Evolutionary conservation across 1,140 invertebrate genomes (phyloP).

Genomic region (Drosophila dunni): DNA sequence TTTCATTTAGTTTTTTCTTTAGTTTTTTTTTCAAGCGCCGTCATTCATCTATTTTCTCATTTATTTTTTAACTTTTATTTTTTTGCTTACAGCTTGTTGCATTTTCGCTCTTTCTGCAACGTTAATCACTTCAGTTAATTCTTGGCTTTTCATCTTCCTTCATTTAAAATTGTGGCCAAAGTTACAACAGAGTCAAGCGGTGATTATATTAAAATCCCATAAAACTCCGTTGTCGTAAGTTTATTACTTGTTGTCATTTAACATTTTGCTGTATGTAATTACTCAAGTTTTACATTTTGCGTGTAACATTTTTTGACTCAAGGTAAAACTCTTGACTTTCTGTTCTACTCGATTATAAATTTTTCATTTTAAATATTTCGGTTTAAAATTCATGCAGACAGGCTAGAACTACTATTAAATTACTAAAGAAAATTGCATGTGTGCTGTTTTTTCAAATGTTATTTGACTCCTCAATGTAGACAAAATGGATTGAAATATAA

Average conservation of each 20-base stretch:
- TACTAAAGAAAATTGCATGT: no score
- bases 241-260: slow-evolving; percentile 65
- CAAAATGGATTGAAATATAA: no score
- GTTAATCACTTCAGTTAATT: slow-evolving; percentile 64
- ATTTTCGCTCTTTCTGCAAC: slow-evolving; percentile 37
- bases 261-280: slow-evolving; percentile 34
- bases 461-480: no score
- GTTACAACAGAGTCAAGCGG: slow-evolving; percentile 8
- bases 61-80: not conserved
- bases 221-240: slow-evolving; percentile 66
- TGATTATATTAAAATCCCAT: slow-evolving; percentile 71
- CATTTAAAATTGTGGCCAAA: slow-evolving; percentile 38
- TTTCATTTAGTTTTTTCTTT: slow-evolving; percentile 1
- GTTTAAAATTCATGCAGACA: no score
- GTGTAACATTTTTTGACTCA: not conserved
- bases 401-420: no score
- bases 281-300: slow-evolving; percentile 6
- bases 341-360: no score
- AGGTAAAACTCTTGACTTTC: not conserved
- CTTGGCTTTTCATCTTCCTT: slow-evolving; percentile 38
- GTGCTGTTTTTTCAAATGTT: no score
- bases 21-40: slow-evolving; percentile 15
- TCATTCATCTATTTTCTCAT: slow-evolving; percentile 10
- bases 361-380: no score
- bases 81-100: slow-evolving; percentile 34